Base-by-base conservation (phyloP, 2,888 invertebrate genomes). In the Troides helena region DNA sequence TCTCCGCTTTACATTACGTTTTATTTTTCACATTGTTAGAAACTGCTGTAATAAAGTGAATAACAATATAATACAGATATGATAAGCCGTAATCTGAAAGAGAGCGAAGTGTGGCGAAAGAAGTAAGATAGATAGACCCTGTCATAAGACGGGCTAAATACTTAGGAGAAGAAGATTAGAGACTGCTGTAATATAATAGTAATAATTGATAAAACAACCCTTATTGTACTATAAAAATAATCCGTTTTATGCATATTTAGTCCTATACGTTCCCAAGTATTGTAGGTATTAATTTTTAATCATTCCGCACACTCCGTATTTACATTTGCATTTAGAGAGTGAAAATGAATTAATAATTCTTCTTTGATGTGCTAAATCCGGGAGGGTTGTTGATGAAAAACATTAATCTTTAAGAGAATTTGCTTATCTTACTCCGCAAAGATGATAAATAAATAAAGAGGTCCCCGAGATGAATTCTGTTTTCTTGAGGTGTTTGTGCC, bases 351-450 rank as follows among this genome's bases (percentile, higher is more conserved):
- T 60, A 68, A 56, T 64, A 64, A 60, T 65, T 65, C 30, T 43
- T n/a, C 56, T 53, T 65, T 69, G 56, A 57, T n/a, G 25, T 53
- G 39, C 17, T 59, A 60, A 69, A 60, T 57, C 56, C 30, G 65
- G 25, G 30, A 50, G 50, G 43, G 43, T 61, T 59, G 18, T 46
- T 61, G 56, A 69, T 65, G 61, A 65, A 69, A 61, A 62, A 21
- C 61, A 39, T 69, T 56, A 69, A 69, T 61, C 58, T 59, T 64
- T 57, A 67, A 64, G 62, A 43, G 62, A 57, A 67, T 71, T 68
- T 68, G 68, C 62, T 65, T 62, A 69, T 65, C 50, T 60, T 60
- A 30, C n/a, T 23, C 43, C 10, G 46, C n/a, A 69, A 69, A 71
- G 46, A 68, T 61, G 67, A 63, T 68, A 61, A 71, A 69, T 64